phyloP scores from a whole-genome alignment of 2,797 vertebrate genomes.

The Enteromius treurensis region DNA sequence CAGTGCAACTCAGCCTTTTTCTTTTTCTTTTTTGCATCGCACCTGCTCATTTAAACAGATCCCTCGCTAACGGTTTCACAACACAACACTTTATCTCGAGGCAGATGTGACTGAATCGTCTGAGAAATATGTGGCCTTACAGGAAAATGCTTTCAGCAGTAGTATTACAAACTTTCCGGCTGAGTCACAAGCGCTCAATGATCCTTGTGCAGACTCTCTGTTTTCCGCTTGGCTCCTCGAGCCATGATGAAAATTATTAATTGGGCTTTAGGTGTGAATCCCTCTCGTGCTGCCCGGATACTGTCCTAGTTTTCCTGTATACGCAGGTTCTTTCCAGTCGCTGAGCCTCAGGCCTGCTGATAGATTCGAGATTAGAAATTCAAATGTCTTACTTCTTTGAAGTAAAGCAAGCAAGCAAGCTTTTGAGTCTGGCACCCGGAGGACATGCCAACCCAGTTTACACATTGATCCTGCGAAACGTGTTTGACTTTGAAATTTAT shows the following conservation, averaged over 20 bases:
- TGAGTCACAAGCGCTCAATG: conserved; percentile 13
- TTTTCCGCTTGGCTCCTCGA: conserved; percentile 9
- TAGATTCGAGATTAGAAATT: conserved; percentile 76
- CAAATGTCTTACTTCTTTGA: conserved; percentile 77
- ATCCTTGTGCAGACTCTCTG: neutral
- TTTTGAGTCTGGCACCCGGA: conserved; percentile 47
- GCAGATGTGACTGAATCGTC: neutral
- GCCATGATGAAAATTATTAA: conserved; percentile 33
- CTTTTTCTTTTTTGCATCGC: neutral
- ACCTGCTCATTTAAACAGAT: conserved; percentile 29
- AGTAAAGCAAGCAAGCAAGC: conserved; percentile 64
- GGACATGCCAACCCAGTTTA: conserved; percentile 33
- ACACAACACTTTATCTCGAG: neutral
- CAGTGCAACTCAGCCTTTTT: neutral
- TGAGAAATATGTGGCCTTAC: neutral
- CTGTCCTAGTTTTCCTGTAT: conserved; percentile 51
- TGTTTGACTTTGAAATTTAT: conserved; percentile 48
- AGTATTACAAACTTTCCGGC: neutral
- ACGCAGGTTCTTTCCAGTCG: conserved; percentile 57
- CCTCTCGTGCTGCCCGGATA: neutral
- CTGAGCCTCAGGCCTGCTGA: conserved; percentile 69
- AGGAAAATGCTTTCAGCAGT: conserved; percentile 8
- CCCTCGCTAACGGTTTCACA: neutral
- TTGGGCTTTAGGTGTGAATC: conserved; percentile 38
- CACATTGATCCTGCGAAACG: conserved; percentile 38